Percentiles rank a stretch among this genome's conserved stretches.
phyloP scores from a whole-genome alignment of 2,113 vertebrate species.

The Haplochromis vanheusdeni region DNA sequence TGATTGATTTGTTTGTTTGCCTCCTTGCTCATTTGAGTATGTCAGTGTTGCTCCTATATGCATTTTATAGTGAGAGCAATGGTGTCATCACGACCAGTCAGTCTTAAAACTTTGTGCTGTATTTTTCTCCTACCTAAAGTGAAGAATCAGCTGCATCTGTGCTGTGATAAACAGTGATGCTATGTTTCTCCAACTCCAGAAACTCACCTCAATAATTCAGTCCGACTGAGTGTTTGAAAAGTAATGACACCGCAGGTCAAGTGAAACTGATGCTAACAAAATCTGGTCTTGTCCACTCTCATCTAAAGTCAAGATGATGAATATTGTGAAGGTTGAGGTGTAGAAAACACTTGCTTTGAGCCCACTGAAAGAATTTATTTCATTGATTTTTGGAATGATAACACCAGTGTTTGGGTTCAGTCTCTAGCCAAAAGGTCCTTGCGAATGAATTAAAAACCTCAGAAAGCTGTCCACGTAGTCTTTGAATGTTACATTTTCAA shows the following conservation, averaged over 20 bases:
- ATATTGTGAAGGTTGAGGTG: not conserved
- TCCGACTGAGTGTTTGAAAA: not conserved
- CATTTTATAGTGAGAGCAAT: not conserved
- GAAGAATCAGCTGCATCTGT: not conserved
- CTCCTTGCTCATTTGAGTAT: not conserved
- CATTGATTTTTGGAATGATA: not conserved
- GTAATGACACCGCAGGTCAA: not conserved
- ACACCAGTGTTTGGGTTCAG: not conserved
- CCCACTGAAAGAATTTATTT: not conserved
- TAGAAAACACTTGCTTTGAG: not conserved
- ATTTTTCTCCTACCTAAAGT: not conserved
- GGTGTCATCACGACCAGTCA: not conserved
- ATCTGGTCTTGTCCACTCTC: not conserved
- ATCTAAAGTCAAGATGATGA: not conserved
- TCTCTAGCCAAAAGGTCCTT: not conserved
- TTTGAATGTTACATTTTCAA: not conserved
- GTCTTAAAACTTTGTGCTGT: not conserved
- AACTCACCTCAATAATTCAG: not conserved
- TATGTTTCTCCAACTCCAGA: not conserved
- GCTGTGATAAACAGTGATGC: not conserved
- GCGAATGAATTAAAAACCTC: not conserved
- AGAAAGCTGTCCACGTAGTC: not conserved
- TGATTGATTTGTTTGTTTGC: slow-evolving; percentile 10
- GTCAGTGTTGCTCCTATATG: not conserved
- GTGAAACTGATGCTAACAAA: not conserved